Base-by-base conservation (phyloP, 2,888 invertebrate genomes). In the Tachystola acroxantha region DNA sequence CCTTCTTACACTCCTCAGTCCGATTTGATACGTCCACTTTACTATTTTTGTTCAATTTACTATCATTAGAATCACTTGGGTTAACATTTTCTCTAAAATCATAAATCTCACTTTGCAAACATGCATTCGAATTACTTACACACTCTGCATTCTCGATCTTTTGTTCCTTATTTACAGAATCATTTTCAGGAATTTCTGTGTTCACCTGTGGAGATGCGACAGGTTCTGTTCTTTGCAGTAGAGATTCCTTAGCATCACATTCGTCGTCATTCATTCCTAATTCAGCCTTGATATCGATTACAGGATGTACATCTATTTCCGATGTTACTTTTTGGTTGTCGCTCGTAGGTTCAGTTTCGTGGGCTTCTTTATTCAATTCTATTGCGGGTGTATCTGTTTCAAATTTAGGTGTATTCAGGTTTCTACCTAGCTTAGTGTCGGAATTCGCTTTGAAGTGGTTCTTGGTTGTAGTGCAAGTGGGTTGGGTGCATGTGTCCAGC, bases 1-100 rank as follows among this genome's bases (percentile, higher is more conserved):
- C 84, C 52, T 76, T 84, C 51, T 75, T 84, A 10, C 73, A 62
- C 46, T 84, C 82, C 38, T 80, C 82, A 44, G 48, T 63, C 43
- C 70, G 59, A 67, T 64, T 74, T 32, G 68, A 48, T 52, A 69
- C 57, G 48, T 80, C 81, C 57, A 66, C 49, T 68, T 76, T 82
- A 53, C 69, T 63, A 61, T 53, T 71, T 62, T 81, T 84, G 55
- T 57, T 75, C 53, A 57, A 52, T 70, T 75, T 84, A 61, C 64
- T 71, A 59, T 80, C 79, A 50, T 71, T 77, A 57, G 61, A 57
- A 55, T 82, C 82, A 78, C 76, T 84, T 54, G 86, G 85, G 51
- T 85, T 84, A 43, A 86, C 82, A 75, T 85, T 85, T 75, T 86
- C 85, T 76, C 85, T 80, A 75, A 73, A 86, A 54, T 85, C 84